A percentile compares a stretch with the other conserved stretches of the same genome.
phyloP scores from a whole-genome alignment of 2,113 vertebrate genomes.

The Hippocampus comes region DNA sequence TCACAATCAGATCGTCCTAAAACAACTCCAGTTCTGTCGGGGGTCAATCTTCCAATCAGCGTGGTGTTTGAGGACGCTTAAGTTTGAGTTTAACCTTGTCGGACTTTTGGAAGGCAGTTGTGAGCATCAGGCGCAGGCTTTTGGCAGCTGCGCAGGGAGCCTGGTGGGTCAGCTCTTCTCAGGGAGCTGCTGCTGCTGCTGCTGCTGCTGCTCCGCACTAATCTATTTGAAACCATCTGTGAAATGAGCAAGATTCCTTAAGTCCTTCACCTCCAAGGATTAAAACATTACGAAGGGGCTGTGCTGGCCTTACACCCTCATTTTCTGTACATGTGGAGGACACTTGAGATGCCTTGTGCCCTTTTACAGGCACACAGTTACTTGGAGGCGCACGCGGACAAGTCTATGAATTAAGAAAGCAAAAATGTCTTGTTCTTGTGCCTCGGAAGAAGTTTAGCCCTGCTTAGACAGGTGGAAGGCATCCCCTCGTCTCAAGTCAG shows the following conservation, averaged over 20 bases:
- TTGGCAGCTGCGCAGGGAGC: conserved; percentile 79
- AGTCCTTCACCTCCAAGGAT: conserved; percentile 83
- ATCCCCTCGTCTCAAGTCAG: conserved; percentile 38
- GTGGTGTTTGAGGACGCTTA: conserved; percentile 62
- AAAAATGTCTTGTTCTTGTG: neutral
- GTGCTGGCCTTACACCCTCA: conserved; percentile 61
- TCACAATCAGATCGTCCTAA: neutral
- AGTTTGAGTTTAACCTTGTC: conserved; percentile 83
- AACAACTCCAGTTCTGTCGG: conserved; percentile 6
- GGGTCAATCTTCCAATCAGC: conserved; percentile 40
- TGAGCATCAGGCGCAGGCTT: conserved; percentile 70
- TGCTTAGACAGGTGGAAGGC: conserved; percentile 14
- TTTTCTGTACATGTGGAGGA: conserved; percentile 56
- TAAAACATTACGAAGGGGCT: conserved; percentile 74
- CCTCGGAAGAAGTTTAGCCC: neutral
- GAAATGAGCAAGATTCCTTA: conserved; percentile 83
- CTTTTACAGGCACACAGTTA: conserved; percentile 25
- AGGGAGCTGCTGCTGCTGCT: conserved; percentile 60
- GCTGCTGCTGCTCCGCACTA: conserved; percentile 73
- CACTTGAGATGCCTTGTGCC: conserved; percentile 41
- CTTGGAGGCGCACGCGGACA: neutral
- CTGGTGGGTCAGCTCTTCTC: conserved; percentile 78
- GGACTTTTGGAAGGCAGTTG: conserved; percentile 82
- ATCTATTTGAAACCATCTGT: conserved; percentile 87
- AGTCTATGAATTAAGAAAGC: neutral